These are phyloP conservation scores for Pocillopora meandrina DNA, from an alignment of 92 coral and sea anemone species.

Conservation along the genomic window DNA sequence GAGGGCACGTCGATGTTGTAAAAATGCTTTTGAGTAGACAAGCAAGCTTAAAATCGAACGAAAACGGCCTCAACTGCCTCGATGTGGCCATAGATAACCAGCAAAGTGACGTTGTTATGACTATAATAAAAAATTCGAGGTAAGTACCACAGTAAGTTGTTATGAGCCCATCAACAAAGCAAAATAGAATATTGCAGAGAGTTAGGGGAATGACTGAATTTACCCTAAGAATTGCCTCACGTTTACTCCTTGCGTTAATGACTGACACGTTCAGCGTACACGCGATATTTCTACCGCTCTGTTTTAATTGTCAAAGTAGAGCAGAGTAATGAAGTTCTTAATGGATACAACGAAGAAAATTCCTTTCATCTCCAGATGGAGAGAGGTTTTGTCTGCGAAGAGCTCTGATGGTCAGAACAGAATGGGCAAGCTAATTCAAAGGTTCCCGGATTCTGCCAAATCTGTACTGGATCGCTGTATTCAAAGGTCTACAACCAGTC, in stretches of 20 bases:
- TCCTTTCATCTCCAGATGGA: constrained; percentile 21
- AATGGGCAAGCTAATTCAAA: constrained; percentile 68
- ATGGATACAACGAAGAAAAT: background rate
- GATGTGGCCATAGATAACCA: constrained; percentile 68
- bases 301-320: too few relatives aligned
- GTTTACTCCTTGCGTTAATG: too few relatives aligned
- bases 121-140: constrained; percentile 65
- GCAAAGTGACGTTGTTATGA: constrained; percentile 43
- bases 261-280: too few relatives aligned
- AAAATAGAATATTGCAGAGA: too few relatives aligned
- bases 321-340: too few relatives aligned
- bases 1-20: constrained; percentile 51
- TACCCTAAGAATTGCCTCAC: too few relatives aligned
- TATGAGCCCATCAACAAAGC: background rate
- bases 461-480: constrained; percentile 82
- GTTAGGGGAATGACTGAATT: too few relatives aligned
- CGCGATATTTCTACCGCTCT: too few relatives aligned
- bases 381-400: constrained; percentile 34
- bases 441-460: constrained; percentile 73
- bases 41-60: constrained; percentile 35
- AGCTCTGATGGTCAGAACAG: constrained; percentile 46
- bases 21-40: constrained; percentile 54
- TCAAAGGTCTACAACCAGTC: constrained; percentile 53
- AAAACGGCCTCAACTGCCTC: constrained; percentile 60
- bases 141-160: background rate